A percentile compares a stretch with the other conserved stretches of the same genome.
phyloP scores from a whole-genome alignment of 2,113 vertebrate genomes.

The Cathartes aura region DNA sequence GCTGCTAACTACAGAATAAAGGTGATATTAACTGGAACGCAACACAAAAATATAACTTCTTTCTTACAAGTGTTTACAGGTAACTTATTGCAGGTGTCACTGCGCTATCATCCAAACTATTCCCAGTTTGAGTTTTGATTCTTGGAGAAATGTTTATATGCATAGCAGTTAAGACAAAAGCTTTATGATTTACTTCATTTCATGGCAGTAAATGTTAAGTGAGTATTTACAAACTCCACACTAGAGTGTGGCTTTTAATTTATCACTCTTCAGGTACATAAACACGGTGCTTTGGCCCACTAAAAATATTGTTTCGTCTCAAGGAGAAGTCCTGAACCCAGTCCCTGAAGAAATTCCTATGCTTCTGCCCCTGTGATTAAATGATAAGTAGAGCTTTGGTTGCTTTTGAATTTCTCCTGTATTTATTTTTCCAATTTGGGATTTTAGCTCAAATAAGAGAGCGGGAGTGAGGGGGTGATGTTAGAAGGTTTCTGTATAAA shows the following conservation, averaged over 20 bases:
- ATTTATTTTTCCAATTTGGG: background rate
- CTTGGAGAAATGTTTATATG: background rate
- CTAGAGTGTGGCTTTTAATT: background rate
- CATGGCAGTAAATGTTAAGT: background rate
- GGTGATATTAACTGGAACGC: background rate
- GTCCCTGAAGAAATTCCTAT: conserved; percentile 8
- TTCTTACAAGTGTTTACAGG: background rate
- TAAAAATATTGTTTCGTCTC: background rate
- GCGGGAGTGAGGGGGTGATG: background rate
- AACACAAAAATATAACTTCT: background rate
- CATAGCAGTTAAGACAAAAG: background rate
- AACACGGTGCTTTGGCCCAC: background rate
- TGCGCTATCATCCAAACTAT: background rate
- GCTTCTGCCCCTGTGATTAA: background rate
- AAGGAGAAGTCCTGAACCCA: background rate
- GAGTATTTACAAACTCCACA: background rate
- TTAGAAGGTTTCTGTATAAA: background rate
- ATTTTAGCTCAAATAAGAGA: conserved; percentile 28
- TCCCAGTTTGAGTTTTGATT: background rate
- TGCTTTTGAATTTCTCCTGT: background rate
- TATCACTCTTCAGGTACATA: background rate
- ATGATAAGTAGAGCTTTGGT: conserved; percentile 5
- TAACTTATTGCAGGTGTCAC: background rate
- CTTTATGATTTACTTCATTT: background rate
- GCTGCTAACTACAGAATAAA: background rate